A percentile compares a stretch with the other conserved stretches of the same genome.
phyloP scores from a whole-genome alignment of 2,888 invertebrate species.

The Merodon equestris region DNA sequence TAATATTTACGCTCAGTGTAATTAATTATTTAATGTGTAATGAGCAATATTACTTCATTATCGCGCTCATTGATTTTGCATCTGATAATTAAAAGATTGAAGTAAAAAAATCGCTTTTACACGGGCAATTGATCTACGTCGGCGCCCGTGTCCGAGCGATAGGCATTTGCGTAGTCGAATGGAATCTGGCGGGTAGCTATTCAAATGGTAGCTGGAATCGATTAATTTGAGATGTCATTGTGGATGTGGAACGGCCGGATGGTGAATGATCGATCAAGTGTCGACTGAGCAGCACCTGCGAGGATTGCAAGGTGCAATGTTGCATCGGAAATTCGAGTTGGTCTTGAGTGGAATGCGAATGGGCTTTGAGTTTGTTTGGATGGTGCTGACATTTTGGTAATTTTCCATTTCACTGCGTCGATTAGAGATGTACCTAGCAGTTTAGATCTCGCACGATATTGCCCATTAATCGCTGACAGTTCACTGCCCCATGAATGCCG shows the following conservation, averaged over 20 bases:
- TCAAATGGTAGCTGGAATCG: constrained; percentile 42
- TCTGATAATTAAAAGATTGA: constrained; percentile 30
- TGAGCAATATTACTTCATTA: constrained; percentile 61
- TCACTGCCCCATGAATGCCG: constrained; percentile 34
- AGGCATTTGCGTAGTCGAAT: too few species aligned
- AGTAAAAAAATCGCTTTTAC: not conserved
- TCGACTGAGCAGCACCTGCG: not conserved
- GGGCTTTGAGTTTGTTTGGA: constrained; percentile 19
- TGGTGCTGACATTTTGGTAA: constrained; percentile 4
- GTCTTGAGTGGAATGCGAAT: constrained; percentile 3
- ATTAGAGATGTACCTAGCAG: too few species aligned
- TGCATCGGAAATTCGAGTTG: not conserved
- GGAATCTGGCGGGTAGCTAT: constrained; percentile 1
- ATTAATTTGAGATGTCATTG: constrained; percentile 55
- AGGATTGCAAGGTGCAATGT: not conserved
- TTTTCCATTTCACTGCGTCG: too few species aligned
- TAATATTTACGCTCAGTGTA: constrained; percentile 58
- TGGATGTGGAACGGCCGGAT: constrained; percentile 24
- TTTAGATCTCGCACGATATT: too few species aligned
- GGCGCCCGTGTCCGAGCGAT: constrained; percentile 18
- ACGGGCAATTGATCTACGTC: constrained; percentile 31
- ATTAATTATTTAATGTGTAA: constrained; percentile 56
- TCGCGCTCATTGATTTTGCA: constrained; percentile 40
- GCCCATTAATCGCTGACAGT: constrained; percentile 17
- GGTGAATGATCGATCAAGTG: constrained; percentile 46